A percentile compares a stretch with the other conserved stretches of the same genome.
Evolutionary conservation across 2,113 vertebrate genomes (phyloP).

Genomic region (Carassius carassius): DNA sequence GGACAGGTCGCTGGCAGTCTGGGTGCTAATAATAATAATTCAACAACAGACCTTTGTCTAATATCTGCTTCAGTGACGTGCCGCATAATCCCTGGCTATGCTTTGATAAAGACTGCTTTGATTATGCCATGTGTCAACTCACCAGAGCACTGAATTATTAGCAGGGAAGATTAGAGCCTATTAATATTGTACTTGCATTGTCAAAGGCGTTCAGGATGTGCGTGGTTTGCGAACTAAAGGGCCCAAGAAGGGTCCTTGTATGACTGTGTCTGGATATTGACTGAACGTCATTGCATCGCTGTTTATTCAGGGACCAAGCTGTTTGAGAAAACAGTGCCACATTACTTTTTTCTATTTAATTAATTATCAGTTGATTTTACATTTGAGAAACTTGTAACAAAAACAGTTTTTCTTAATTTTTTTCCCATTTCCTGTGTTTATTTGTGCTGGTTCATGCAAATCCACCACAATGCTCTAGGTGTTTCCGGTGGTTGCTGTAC

Average conservation of each 20-base stretch:
- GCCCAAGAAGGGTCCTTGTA: constrained; percentile 2
- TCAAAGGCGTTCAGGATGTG: constrained; percentile 19
- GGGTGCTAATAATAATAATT: constrained; percentile 41
- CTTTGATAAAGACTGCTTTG: constrained; percentile 51
- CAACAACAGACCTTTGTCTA: constrained; percentile 40
- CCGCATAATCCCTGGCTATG: constrained; percentile 39
- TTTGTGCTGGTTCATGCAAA: neutral
- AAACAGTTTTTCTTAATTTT: neutral
- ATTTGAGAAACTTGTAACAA: neutral
- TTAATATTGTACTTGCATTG: constrained; percentile 29
- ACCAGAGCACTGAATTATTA: constrained; percentile 65
- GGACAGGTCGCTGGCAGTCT: constrained; percentile 17
- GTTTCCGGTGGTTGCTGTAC: neutral
- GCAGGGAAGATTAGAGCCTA: constrained; percentile 30
- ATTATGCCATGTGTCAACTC: constrained; percentile 58
- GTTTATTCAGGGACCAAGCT: neutral
- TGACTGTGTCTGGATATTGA: neutral
- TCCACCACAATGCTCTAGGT: neutral
- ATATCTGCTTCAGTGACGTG: constrained; percentile 35
- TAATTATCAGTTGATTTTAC: neutral
- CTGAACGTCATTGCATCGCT: neutral
- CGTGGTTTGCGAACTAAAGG: constrained; percentile 18
- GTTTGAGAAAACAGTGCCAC: neutral
- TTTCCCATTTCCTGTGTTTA: neutral
- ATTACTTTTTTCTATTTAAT: neutral